Conservation (phyloP, 2,113 vertebrate species). For the Eretmochelys imbricata region DNA sequence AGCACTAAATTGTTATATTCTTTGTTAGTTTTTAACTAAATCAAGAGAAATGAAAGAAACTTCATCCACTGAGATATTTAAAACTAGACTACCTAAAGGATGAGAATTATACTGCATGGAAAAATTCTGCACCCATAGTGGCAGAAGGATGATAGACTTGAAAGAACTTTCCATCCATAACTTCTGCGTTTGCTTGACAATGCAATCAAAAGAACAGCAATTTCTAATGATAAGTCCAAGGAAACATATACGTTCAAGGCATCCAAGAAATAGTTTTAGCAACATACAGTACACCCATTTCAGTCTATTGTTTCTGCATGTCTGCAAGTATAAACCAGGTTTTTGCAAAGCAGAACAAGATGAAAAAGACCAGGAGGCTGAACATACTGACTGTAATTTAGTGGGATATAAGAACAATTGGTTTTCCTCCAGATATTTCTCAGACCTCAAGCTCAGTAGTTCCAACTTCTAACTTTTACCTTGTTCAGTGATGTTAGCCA, state of each 20-base stretch:
- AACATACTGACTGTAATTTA: slow-evolving; percentile 40
- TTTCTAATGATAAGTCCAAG: slow-evolving; percentile 26
- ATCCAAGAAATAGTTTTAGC: slow-evolving; percentile 56
- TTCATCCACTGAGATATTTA: slow-evolving; percentile 16
- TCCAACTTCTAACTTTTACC: slow-evolving; percentile 51
- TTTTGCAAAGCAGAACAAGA: slow-evolving; percentile 48
- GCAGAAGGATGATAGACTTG: slow-evolving; percentile 49
- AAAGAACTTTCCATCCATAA: slow-evolving; percentile 4
- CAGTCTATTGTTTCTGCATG: slow-evolving; percentile 51
- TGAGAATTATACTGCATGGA: neutral
- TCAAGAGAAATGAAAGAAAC: neutral
- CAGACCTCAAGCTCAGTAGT: slow-evolving; percentile 34
- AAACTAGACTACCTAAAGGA: slow-evolving; percentile 13
- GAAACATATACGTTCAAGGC: neutral
- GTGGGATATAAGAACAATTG: slow-evolving; percentile 43
- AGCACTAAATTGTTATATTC: neutral
- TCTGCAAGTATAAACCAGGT: slow-evolving; percentile 42
- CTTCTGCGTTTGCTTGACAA: slow-evolving; percentile 39
- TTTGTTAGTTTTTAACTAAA: slow-evolving; percentile 13
- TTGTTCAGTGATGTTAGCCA: slow-evolving; percentile 23
- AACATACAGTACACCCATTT: slow-evolving; percentile 65
- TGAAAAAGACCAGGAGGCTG: slow-evolving; percentile 64
- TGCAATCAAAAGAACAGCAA: slow-evolving; percentile 41
- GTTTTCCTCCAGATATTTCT: slow-evolving; percentile 57
- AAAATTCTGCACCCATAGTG: slow-evolving; percentile 35